phyloP scores from a whole-genome alignment of 2,888 invertebrate species.

The Lycophotia porphyrea region DNA sequence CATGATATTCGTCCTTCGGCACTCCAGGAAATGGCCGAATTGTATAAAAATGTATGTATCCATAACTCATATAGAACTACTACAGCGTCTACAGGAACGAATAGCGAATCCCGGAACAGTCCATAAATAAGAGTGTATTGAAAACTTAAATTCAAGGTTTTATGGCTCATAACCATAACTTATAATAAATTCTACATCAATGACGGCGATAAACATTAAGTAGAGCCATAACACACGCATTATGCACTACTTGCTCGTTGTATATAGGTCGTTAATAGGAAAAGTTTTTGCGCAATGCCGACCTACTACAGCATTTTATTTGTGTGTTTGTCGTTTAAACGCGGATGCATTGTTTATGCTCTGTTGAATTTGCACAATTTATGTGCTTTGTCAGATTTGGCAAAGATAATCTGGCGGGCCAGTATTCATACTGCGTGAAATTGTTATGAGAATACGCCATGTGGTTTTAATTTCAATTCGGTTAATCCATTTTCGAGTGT shows the following conservation, averaged over 20 bases:
- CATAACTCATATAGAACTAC: slow-evolving; percentile 13
- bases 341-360: slow-evolving; percentile 70
- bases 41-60: slow-evolving; percentile 1
- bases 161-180: slow-evolving; percentile 52
- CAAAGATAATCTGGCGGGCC: slow-evolving; percentile 67
- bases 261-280: slow-evolving; percentile 75
- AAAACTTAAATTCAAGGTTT: slow-evolving; percentile 61
- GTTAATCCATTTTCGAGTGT: slow-evolving; percentile 56
- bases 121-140: slow-evolving; percentile 55
- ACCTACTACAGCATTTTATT: slow-evolving; percentile 66
- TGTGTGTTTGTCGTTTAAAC: slow-evolving; percentile 65
- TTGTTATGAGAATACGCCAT: slow-evolving; percentile 70
- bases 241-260: slow-evolving; percentile 74
- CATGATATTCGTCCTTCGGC: slow-evolving; percentile 53
- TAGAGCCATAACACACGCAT: slow-evolving; percentile 73
- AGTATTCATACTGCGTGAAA: slow-evolving; percentile 71
- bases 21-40: slow-evolving; percentile 24
- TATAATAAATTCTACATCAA: slow-evolving; percentile 61
- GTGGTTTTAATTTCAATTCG: slow-evolving; percentile 69
- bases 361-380: slow-evolving; percentile 69
- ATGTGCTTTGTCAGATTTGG: slow-evolving; percentile 71
- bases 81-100: slow-evolving; percentile 14
- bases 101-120: slow-evolving; percentile 21
- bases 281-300: slow-evolving; percentile 79
- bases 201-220: slow-evolving; percentile 67